Evolutionary conservation across 2,113 vertebrate species (phyloP), one percentile per base, ranked within the genome.

Genomic region (Panthera leo): DNA sequence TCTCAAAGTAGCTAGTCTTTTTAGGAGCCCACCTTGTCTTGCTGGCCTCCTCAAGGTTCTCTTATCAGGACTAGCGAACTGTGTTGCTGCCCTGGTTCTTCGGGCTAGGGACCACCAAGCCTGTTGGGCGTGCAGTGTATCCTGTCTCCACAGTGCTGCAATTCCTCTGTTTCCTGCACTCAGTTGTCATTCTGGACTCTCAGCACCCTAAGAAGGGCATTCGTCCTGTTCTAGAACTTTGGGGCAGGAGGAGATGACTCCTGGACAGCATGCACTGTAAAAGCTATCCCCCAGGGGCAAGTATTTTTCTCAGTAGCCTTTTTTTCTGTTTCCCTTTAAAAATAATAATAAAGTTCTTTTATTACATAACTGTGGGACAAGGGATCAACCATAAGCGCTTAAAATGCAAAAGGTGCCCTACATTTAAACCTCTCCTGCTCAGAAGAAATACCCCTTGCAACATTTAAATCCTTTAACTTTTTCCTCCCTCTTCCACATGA

Each of bases 401-500:
- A 96, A 97, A 96, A 90, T 98, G 89, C 86, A 97, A 93, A 94
- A 79, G 31, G 31, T 61, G 45, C 25, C 91, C 96, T 96, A 91
- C 78, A 79, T 95, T 89, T 75, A 94, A 82, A 61, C 63, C 34
- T 82, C 34, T 63, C 8, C 51, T 70, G 83, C 63, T 80, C 82
- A 94, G 36, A 58, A 84, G 75, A 75, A 96, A n/a, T 31, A 89
- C 67, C 53, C 42, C 91, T 83, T 42, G 73, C 61, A 89, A 83
- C 29, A 39, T 11, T 80, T 53, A 84, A 80, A 76, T 39, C 36
- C 45, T 89, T 96, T 97, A 97, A 96, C 96, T 83, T 78, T 93
- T 94, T 83, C 71, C 31, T 95, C 21, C 55, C 34, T 89, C 29
- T 48, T 29, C 27, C 68, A 10, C 27, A 36, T 53, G 25, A 78